Conservation (phyloP, 2,888 invertebrate genomes). For the Taenaris catops region DNA sequence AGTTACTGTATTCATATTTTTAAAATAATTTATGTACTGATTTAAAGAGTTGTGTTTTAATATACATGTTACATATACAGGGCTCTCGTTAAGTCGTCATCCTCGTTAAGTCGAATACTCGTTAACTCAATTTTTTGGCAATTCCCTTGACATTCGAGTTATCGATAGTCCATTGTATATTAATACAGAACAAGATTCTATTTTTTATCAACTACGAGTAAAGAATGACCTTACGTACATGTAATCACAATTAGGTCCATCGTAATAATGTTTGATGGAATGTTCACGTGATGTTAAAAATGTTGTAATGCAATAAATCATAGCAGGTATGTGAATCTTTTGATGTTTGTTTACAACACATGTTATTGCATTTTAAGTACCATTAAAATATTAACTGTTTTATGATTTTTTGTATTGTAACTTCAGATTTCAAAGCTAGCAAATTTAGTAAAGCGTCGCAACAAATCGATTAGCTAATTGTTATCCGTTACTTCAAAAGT, state of each 20-base stretch:
- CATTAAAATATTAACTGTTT: conserved; percentile 6
- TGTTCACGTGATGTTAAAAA: conserved; percentile 28
- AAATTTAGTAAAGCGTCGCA: conserved; percentile 14
- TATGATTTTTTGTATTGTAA: background rate
- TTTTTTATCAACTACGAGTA: too few species aligned
- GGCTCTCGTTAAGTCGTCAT: too few species aligned
- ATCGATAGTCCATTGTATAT: too few species aligned
- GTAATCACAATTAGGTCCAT: conserved; percentile 32
- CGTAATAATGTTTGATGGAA: conserved; percentile 29
- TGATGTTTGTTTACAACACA: conserved; percentile 1
- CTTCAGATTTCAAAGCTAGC: background rate
- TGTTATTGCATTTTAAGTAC: conserved; percentile 1
- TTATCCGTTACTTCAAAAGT: conserved; percentile 22
- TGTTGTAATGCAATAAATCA: conserved; percentile 18
- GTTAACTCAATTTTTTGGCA: too few species aligned
- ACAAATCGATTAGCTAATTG: conserved; percentile 23
- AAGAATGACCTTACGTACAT: conserved; percentile 13
- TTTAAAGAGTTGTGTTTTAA: too few species aligned
- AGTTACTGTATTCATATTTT: too few species aligned
- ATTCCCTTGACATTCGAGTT: too few species aligned
- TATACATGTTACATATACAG: too few species aligned
- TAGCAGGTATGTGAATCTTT: conserved; percentile 9
- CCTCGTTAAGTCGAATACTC: too few species aligned
- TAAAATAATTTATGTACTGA: too few species aligned
- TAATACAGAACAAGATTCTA: too few species aligned